Evolutionary conservation across 2,888 invertebrate genomes (phyloP).

Genomic region (Rhyacophila evoluta): DNA sequence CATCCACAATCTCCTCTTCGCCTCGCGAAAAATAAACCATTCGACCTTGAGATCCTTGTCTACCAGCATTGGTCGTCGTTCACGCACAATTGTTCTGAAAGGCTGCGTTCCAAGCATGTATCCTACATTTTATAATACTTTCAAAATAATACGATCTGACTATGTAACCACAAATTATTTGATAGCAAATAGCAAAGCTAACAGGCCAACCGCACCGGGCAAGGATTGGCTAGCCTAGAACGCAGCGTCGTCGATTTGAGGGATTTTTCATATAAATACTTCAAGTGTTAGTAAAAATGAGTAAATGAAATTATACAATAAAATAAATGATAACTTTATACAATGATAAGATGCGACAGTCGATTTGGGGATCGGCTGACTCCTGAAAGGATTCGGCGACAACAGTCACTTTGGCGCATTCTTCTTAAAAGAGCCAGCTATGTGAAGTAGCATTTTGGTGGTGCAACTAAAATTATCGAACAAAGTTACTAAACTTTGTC

Average conservation of each 20-base stretch:
- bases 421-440: neutral
- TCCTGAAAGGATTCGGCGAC: neutral
- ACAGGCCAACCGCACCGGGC: neutral
- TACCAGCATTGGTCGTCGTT: constrained; percentile 43
- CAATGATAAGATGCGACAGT: constrained; percentile 52
- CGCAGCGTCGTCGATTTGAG: constrained; percentile 30
- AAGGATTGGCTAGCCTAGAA: neutral
- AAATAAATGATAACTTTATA: constrained; percentile 52
- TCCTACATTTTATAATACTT: constrained; percentile 40
- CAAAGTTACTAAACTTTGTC: neutral
- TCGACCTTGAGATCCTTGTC: constrained; percentile 48
- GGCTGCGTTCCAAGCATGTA: constrained; percentile 32
- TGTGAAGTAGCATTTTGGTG: constrained; percentile 25
- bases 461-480: constrained; percentile 24
- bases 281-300: constrained; percentile 43
- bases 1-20: constrained; percentile 16
- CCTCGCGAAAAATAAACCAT: constrained; percentile 48
- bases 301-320: constrained; percentile 40
- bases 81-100: constrained; percentile 48
- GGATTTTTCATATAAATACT: constrained; percentile 41
- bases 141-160: constrained; percentile 46
- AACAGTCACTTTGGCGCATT: constrained; percentile 31
- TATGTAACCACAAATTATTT: constrained; percentile 46
- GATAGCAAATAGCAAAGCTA: constrained; percentile 39
- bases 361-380: constrained; percentile 37